Evolutionary conservation across 2,113 vertebrate species (phyloP).

Genomic region (Oreochromis niloticus): DNA sequence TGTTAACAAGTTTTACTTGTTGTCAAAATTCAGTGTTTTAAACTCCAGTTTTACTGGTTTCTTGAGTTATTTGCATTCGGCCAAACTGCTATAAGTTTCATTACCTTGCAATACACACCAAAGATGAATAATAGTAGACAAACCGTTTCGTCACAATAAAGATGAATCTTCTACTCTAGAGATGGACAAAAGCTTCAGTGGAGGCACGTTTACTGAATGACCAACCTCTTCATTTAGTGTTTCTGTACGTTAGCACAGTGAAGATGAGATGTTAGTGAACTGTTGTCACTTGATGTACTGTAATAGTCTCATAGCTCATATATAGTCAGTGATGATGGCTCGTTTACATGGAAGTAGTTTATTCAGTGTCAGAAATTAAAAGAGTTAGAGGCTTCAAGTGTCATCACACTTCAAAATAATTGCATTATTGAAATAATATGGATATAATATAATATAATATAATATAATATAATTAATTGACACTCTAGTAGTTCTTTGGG

Average conservation of each 20-base stretch:
- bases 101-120: neutral
- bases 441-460: neutral
- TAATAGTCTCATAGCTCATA: neutral
- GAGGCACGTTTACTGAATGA: fast-evolving
- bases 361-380: neutral
- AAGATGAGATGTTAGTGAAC: neutral
- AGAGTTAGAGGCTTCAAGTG: neutral
- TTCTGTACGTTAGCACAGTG: neutral
- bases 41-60: neutral
- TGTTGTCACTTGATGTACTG: neutral
- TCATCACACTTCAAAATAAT: neutral
- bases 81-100: neutral
- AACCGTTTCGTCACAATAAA: neutral
- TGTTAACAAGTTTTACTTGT: neutral
- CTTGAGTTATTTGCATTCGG: fast-evolving
- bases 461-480: neutral
- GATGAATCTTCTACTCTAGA: neutral
- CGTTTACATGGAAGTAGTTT: neutral
- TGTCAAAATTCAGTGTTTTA: neutral
- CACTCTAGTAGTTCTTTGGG: neutral
- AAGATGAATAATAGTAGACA: neutral
- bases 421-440: neutral
- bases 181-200: neutral
- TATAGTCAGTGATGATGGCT: neutral
- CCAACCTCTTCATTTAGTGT: neutral